Percentiles rank a stretch among this genome's conserved stretches.
Conservation (phyloP, 1,140 invertebrate genomes). For the Calephelis virginiensis region DNA sequence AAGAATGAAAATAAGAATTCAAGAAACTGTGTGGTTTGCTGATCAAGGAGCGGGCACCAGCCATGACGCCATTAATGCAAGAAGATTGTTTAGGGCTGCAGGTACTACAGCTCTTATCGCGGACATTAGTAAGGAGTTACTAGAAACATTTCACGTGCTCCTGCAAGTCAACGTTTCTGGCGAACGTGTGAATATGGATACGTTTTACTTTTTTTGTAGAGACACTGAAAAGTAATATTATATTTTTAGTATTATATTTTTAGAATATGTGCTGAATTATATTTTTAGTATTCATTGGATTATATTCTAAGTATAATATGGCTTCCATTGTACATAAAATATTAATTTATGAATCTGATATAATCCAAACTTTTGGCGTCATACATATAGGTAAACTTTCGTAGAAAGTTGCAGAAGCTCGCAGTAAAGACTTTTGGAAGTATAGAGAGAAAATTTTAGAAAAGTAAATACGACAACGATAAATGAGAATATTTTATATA, state of each 20-base stretch:
- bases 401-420: not conserved
- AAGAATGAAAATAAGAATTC: no score
- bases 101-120: not conserved
- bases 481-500: not conserved
- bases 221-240: constrained; percentile 6
- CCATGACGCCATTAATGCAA: no score
- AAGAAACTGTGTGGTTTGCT: no score
- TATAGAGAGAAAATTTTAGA: not conserved
- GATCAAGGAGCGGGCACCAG: no score
- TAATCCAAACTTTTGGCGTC: constrained; percentile 12
- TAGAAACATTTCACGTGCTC: constrained; percentile 7
- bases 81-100: not conserved
- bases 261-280: not conserved
- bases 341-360: constrained; percentile 4
- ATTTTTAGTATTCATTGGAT: constrained; percentile 4
- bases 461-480: not conserved
- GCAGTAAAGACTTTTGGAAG: no score
- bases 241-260: constrained; percentile 6
- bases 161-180: not conserved
- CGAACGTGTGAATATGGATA: not conserved
- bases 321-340: constrained; percentile 12
- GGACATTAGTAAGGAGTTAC: not conserved
- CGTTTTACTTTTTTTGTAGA: constrained; percentile 1
- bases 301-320: no score
- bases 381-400: constrained; percentile 14